Evolutionary conservation across 2,888 invertebrate genomes (phyloP).

Genomic region (Phymatocera aterrima): DNA sequence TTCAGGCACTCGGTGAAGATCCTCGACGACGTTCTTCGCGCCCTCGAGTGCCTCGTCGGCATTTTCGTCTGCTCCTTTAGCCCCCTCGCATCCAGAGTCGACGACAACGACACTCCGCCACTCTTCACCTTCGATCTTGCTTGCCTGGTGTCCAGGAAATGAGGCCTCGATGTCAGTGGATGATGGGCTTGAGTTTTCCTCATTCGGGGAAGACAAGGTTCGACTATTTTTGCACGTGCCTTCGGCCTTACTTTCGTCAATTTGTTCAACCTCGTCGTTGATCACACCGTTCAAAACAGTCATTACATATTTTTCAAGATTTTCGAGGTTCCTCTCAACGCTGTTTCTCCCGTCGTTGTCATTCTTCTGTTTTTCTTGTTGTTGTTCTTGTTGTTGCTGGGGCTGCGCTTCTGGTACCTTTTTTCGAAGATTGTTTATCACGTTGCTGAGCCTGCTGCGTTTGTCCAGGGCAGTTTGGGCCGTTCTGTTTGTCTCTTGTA

Average conservation of each 20-base stretch:
- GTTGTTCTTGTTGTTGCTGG: background rate
- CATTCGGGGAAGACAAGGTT: background rate
- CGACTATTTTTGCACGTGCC: background rate
- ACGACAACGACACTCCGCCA: conserved; percentile 1
- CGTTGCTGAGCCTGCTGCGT: conserved; percentile 70
- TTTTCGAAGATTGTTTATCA: conserved; percentile 70
- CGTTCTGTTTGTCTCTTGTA: conserved; percentile 60
- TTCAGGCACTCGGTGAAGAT: background rate
- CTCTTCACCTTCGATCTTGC: conserved; percentile 15
- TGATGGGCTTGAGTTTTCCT: too few relatives aligned
- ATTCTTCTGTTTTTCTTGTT: conserved; percentile 41
- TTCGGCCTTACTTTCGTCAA: conserved; percentile 24
- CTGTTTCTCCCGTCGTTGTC: conserved; percentile 59
- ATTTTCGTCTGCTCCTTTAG: conserved; percentile 38
- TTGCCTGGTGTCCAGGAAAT: background rate
- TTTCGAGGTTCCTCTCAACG: conserved; percentile 69
- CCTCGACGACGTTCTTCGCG: conserved; percentile 30
- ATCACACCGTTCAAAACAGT: conserved; percentile 71
- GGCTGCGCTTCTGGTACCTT: conserved; percentile 63
- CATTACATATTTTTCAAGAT: conserved; percentile 71
- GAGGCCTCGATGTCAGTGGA: conserved; percentile 6
- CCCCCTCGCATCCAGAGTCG: conserved; percentile 37
- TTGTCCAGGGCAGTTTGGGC: conserved; percentile 69
- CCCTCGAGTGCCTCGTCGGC: conserved; percentile 39
- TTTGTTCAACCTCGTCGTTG: conserved; percentile 65